Conservation (phyloP, 2,797 vertebrate species). For the Otus scops region DNA sequence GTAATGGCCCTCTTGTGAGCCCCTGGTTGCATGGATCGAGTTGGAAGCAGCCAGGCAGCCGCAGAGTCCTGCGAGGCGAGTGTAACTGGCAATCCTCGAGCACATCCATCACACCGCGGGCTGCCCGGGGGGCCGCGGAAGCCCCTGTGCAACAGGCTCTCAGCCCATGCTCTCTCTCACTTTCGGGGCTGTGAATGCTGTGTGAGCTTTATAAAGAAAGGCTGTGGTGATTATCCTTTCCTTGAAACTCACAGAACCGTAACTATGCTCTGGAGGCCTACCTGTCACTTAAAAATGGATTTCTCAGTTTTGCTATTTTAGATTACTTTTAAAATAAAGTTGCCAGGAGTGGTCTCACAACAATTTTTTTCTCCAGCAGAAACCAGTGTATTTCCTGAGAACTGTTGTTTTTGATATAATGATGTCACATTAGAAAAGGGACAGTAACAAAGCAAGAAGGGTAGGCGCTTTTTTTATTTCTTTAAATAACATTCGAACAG, state of each 20-base stretch:
- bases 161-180: neutral
- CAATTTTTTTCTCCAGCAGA: neutral
- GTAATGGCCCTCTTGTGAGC: neutral
- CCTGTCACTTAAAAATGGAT: neutral
- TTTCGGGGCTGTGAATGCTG: neutral
- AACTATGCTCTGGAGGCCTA: neutral
- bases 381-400: neutral
- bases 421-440: neutral
- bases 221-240: neutral
- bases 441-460: neutral
- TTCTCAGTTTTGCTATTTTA: neutral
- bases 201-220: neutral
- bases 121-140: accelerated
- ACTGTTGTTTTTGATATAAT: neutral
- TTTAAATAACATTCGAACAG: neutral
- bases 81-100: neutral
- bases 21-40: neutral
- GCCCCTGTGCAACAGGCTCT: neutral
- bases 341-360: neutral
- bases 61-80: accelerated
- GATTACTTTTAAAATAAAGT: neutral
- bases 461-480: accelerated
- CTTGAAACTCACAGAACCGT: neutral
- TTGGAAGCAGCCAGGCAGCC: neutral
- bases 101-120: neutral